phyloP scores from a whole-genome alignment of 2,113 vertebrate genomes.

The Pangasianodon hypophthalmus region DNA sequence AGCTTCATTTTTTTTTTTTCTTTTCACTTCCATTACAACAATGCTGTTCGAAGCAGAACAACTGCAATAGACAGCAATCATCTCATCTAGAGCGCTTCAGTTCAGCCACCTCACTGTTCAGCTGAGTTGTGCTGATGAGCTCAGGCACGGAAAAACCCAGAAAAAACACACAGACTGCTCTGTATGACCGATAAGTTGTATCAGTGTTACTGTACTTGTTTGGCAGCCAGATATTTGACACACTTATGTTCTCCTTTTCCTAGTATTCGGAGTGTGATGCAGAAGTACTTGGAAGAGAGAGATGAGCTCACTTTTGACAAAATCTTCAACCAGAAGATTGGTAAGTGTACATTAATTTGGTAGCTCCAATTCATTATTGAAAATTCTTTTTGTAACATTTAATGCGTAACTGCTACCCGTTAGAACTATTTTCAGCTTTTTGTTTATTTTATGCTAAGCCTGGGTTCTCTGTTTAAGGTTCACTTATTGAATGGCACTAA shows the following conservation, averaged over 20 bases:
- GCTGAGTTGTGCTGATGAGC: background rate
- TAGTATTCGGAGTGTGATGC: constrained; percentile 98
- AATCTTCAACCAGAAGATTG: constrained; percentile 97
- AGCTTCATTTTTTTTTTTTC: background rate
- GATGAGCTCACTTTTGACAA: constrained; percentile 96
- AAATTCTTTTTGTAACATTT: background rate
- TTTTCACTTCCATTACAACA: background rate
- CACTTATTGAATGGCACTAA: background rate
- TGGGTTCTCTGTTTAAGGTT: background rate
- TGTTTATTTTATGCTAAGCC: background rate
- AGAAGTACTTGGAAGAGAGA: constrained; percentile 95
- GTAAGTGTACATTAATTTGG: constrained; percentile 74
- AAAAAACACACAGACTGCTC: background rate
- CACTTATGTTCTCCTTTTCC: constrained; percentile 48
- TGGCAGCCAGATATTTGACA: background rate
- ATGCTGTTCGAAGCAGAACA: background rate
- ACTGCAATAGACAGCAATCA: background rate
- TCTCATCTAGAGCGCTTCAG: background rate
- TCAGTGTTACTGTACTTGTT: background rate
- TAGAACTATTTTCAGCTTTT: background rate
- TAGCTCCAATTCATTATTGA: background rate
- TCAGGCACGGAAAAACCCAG: background rate
- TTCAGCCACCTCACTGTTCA: background rate
- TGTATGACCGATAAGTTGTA: background rate
- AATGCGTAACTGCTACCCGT: background rate